Conservation (phyloP, 2,888 invertebrate species). For the Cetonia aurata region DNA sequence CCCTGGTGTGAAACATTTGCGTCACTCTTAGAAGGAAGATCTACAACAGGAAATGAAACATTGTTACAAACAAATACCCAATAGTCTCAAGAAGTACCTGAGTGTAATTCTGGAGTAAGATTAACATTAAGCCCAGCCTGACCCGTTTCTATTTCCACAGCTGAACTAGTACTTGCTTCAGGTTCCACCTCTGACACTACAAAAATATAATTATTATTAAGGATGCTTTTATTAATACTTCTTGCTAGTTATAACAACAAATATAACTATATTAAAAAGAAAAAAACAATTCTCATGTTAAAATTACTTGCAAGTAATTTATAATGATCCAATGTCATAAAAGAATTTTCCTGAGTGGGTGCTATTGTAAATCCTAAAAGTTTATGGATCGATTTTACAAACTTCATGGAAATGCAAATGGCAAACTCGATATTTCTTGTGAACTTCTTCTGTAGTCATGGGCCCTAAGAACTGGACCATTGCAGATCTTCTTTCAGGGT, state of each 20-base stretch:
- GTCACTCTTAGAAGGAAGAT: constrained; percentile 11
- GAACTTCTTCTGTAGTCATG: too few relatives aligned
- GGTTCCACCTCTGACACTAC: background rate
- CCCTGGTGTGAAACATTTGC: constrained; percentile 2
- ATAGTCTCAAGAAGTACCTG: background rate
- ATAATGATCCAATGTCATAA: constrained; percentile 15
- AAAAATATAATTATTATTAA: background rate
- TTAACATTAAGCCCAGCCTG: background rate
- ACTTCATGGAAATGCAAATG: constrained; percentile 1
- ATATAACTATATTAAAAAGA: constrained; percentile 1
- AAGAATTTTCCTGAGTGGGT: constrained; percentile 1
- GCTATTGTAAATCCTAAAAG: constrained; percentile 10
- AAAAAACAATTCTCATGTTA: constrained; percentile 11
- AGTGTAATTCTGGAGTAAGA: constrained; percentile 1
- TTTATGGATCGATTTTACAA: constrained; percentile 10
- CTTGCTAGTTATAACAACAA: constrained; percentile 5
- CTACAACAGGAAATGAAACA: constrained; percentile 10
- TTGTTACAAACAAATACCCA: constrained; percentile 8
- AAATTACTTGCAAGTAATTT: constrained; percentile 10
- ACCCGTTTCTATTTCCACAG: background rate
- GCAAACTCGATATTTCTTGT: too few relatives aligned
- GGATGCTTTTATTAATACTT: constrained; percentile 3
- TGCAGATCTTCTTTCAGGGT: too few relatives aligned
- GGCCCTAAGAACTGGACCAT: too few relatives aligned
- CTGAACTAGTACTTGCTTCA: constrained; percentile 8